These are phyloP conservation scores for Catocala nupta DNA, from an alignment of 2,888 invertebrate species.

Conservation along the genomic window DNA sequence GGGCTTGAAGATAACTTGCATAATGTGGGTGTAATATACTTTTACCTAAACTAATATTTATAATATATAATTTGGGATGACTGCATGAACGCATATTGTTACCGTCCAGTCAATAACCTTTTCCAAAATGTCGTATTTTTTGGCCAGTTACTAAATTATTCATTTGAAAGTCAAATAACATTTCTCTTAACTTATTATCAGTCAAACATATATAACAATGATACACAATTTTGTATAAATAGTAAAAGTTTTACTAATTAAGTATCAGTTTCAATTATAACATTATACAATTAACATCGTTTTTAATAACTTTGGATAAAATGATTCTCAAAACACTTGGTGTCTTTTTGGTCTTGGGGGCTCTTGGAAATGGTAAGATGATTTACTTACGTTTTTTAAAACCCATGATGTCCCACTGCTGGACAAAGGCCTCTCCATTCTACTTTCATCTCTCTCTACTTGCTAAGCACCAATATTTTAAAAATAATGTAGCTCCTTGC, in stretches of 20 bases:
- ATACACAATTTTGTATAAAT: constrained; percentile 22
- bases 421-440: too few species aligned
- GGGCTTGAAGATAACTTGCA: too few species aligned
- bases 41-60: too few species aligned
- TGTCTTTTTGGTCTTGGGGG: not conserved
- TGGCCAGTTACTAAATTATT: not conserved
- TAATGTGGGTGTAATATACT: too few species aligned
- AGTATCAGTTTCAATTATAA: constrained; percentile 15
- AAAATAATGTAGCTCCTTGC: too few species aligned
- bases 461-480: too few species aligned
- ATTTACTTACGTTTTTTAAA: not conserved
- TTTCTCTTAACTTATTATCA: not conserved
- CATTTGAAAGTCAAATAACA: constrained; percentile 6
- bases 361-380: constrained; percentile 6
- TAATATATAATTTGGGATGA: too few species aligned
- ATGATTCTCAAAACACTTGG: constrained; percentile 14
- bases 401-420: too few species aligned
- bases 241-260: constrained; percentile 3
- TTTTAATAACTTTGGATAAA: not conserved
- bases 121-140: not conserved
- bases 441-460: too few species aligned
- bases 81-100: not conserved
- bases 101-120: not conserved
- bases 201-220: not conserved
- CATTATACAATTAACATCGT: not conserved